These are phyloP conservation scores for Chlorospingus semifuscus DNA, from an alignment of 2,797 vertebrate species.

Conservation along the genomic window DNA sequence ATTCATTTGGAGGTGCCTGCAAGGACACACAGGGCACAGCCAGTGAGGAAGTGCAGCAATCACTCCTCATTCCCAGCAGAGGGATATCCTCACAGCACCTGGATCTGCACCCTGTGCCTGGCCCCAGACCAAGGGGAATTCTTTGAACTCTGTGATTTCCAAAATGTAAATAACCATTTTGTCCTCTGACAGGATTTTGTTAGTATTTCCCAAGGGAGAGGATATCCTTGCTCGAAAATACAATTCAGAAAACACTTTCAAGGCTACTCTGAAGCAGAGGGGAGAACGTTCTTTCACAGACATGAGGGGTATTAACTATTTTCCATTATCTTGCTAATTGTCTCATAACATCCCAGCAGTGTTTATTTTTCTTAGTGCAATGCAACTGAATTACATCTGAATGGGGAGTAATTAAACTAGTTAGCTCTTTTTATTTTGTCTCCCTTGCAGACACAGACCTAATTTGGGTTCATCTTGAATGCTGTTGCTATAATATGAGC, in stretches of 20 bases:
- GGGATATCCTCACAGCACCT: neutral
- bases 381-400: conserved; percentile 44
- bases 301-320: conserved; percentile 37
- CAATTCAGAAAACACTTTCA: neutral
- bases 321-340: conserved; percentile 53
- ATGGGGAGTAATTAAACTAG: conserved; percentile 51
- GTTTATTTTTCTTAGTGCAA: conserved; percentile 43
- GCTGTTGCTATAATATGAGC: neutral
- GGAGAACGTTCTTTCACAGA: neutral
- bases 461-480: neutral
- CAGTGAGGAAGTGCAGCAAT: neutral
- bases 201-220: neutral
- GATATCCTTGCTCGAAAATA: neutral
- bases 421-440: conserved; percentile 26
- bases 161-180: neutral
- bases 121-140: neutral
- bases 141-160: neutral
- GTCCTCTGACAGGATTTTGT: neutral
- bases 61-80: neutral
- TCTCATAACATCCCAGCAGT: conserved; percentile 31
- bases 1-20: neutral
- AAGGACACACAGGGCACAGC: neutral
- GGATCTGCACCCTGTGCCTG: neutral
- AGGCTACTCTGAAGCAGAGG: neutral
- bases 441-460: neutral